Conservation (phyloP, 2,888 invertebrate species). For the Barypeithes pellucidus region DNA sequence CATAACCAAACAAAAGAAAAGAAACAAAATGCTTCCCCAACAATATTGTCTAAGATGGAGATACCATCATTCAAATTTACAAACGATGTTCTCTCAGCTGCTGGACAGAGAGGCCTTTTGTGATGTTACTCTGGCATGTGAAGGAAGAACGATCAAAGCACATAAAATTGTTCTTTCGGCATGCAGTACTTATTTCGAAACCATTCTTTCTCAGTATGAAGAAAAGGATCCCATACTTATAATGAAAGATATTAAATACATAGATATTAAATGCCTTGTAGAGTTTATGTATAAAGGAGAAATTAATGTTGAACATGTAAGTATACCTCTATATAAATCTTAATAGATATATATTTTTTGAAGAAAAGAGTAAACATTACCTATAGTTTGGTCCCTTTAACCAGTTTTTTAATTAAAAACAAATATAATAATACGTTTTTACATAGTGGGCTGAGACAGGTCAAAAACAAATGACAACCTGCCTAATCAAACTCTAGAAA, state of each 20-base stretch:
- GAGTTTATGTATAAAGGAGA: conserved; percentile 98
- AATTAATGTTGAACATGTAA: conserved; percentile 94
- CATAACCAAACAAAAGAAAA: conserved; percentile 48
- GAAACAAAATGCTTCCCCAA: conserved; percentile 82
- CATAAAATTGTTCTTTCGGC: conserved; percentile 92
- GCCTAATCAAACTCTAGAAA: too few species aligned
- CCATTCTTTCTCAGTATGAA: conserved; percentile 86
- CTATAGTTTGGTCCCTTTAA: too few species aligned
- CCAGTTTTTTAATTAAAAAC: too few species aligned
- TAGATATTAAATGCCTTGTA: conserved; percentile 90
- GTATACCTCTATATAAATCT: conserved; percentile 66
- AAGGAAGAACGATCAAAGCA: conserved; percentile 84
- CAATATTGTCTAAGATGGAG: conserved; percentile 95
- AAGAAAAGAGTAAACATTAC: too few species aligned
- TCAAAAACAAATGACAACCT: too few species aligned
- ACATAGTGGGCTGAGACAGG: too few species aligned
- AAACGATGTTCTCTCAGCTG: conserved; percentile 91
- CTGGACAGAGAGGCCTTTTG: conserved; percentile 91
- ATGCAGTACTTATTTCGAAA: conserved; percentile 93
- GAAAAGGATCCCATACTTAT: conserved; percentile 88
- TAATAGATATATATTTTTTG: too few species aligned
- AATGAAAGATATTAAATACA: conserved; percentile 92
- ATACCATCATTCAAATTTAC: conserved; percentile 92
- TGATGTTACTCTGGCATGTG: conserved; percentile 91
- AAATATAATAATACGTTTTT: too few species aligned